Evolutionary conservation across 2,888 invertebrate genomes (phyloP), one percentile per base, ranked within the genome.

Genomic region (Thera obeliscata): DNA sequence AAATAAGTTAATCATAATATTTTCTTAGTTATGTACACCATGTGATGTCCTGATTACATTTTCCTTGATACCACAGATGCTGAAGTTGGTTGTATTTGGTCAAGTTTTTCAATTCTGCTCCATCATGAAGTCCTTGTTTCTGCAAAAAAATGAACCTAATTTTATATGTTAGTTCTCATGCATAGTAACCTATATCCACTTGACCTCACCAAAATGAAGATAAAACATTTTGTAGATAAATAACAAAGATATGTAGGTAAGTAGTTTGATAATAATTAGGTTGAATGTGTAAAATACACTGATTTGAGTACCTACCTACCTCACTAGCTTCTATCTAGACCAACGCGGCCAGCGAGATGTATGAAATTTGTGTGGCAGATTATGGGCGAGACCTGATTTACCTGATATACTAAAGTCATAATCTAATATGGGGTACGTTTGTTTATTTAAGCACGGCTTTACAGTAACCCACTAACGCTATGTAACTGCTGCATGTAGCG

Each of bases 41-140:
- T 43, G 95, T 94, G 3, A 87, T 75, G 81, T 99, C 98, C 69
- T 95, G 90, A 74, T 95, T 92, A 84, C 99, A 99, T 93, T 98
- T 99, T 59, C 97, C 98, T 87, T 96, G 95, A 86, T 97, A 98
- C 99, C 99, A 99, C 69, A 96, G 88, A 60, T 95, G 94, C 84
- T 98, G 95, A 70, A 97, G 89, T 83, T 95, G 95, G 88, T 98
- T 98, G 72, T 93, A 94, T 55, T 94, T 85, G 4, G 95, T 95
- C 69, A 97, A 93, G 41, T 94, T 88, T 63, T 94, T 94, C 12
- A 95, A 79, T 74, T 93, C 80, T 73, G 88, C 84, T 22, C 79
- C 69, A 49, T 79, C 64, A 36, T 79, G 57, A n/a, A 71, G 46
- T 60, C 80, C 75, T 73, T 78, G 85, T 79, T 72, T 71, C 91